Percentiles rank a stretch among this genome's conserved stretches.
Evolutionary conservation across 1,140 invertebrate genomes (phyloP).

Genomic region (Meloidogyne floridensis): DNA sequence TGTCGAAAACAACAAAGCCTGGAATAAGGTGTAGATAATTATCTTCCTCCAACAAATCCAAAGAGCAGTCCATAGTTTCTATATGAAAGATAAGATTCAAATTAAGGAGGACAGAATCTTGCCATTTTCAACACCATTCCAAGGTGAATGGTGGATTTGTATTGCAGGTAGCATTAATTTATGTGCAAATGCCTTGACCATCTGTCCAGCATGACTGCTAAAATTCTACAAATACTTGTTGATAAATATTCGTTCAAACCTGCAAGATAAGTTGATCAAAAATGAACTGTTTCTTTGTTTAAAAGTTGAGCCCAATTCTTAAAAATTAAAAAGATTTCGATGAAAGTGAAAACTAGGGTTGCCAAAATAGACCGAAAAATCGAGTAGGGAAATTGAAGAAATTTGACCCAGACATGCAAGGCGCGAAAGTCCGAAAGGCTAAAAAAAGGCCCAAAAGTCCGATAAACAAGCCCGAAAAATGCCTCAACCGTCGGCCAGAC

Average conservation of each 20-base stretch:
- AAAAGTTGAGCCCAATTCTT: background rate
- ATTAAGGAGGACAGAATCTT: background rate
- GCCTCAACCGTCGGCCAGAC: no score
- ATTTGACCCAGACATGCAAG: no score
- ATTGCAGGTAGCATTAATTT: conserved; percentile 30
- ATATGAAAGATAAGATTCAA: background rate
- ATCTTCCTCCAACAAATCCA: background rate
- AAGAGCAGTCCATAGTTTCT: conserved; percentile 5
- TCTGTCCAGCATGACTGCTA: background rate
- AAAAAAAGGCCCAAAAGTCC: no score
- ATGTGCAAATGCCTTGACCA: background rate
- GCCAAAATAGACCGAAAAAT: no score
- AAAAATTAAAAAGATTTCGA: background rate
- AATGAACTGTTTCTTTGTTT: background rate
- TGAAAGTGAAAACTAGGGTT: background rate
- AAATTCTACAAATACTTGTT: background rate
- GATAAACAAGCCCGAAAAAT: no score
- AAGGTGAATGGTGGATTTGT: conserved; percentile 31
- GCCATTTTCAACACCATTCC: conserved; percentile 26
- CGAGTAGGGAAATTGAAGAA: background rate
- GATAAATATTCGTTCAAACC: background rate
- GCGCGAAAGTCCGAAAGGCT: no score
- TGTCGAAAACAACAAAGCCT: conserved; percentile 48
- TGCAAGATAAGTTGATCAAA: conserved; percentile 15
- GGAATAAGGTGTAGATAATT: conserved; percentile 51